Conservation (phyloP, 2,113 vertebrate genomes). For the Heloderma charlesbogerti region DNA sequence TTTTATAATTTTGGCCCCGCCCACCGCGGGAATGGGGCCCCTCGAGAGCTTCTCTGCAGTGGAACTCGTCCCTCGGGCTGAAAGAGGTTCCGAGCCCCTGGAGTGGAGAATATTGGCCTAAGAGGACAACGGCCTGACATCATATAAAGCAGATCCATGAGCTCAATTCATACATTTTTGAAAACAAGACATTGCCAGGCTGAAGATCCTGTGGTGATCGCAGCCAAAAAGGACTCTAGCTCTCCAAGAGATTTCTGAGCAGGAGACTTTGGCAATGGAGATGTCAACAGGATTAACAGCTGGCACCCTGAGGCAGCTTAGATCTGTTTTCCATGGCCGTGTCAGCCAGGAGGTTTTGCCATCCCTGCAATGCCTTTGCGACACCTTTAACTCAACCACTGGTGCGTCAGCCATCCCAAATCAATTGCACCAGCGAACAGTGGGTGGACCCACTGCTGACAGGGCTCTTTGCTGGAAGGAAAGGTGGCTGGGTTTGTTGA, state of each 20-base stretch:
- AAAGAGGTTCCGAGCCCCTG: too few species aligned
- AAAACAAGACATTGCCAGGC: background rate
- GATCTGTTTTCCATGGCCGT: background rate
- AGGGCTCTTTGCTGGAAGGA: background rate
- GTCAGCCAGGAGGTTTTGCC: background rate
- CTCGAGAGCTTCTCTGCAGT: too few species aligned
- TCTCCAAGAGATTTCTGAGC: background rate
- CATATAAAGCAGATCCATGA: background rate
- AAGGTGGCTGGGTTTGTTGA: background rate
- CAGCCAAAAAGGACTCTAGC: background rate
- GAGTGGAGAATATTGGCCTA: background rate
- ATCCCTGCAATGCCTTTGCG: rapidly evolving
- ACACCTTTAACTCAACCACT: too few species aligned
- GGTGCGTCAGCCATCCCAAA: background rate
- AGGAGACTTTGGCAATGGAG: background rate
- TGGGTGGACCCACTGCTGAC: background rate
- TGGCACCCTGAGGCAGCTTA: background rate
- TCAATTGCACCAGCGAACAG: background rate
- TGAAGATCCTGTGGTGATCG: background rate
- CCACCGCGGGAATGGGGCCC: too few species aligned
- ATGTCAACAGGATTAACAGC: background rate
- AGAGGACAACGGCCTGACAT: background rate
- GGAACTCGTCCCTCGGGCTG: too few species aligned
- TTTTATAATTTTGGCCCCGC: too few species aligned
- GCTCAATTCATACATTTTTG: background rate